Conservation (phyloP, 1,140 invertebrate species). For the Potamilus streckersoni region DNA sequence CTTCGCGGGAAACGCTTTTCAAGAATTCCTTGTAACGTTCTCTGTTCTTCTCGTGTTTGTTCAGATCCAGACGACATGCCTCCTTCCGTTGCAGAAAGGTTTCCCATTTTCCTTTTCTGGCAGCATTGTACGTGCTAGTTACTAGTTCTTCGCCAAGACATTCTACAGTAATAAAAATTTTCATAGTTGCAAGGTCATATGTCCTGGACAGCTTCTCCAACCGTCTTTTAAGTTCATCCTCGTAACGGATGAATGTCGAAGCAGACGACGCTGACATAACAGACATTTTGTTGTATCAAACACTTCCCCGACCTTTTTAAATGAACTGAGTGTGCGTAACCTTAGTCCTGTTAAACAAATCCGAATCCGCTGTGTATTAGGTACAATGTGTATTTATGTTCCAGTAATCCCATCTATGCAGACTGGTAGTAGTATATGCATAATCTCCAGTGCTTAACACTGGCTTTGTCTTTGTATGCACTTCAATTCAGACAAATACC, state of each 20-base stretch:
- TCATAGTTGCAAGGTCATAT: conserved; percentile 59
- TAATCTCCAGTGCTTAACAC: too few relatives aligned
- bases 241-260: conserved; percentile 36
- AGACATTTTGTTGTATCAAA: too few relatives aligned
- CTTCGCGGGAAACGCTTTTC: conserved; percentile 43
- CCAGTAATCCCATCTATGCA: too few relatives aligned
- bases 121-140: conserved; percentile 43
- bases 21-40: conserved; percentile 49
- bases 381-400: too few relatives aligned
- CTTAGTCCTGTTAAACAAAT: too few relatives aligned
- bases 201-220: conserved; percentile 54
- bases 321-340: too few relatives aligned
- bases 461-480: too few relatives aligned
- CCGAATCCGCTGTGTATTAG: too few relatives aligned
- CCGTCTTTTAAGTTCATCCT: conserved; percentile 47
- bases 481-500: too few relatives aligned
- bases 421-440: too few relatives aligned
- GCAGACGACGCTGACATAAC: conserved; percentile 32
- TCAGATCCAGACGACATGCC: conserved; percentile 54
- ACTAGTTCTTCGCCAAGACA: conserved; percentile 50
- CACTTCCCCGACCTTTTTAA: too few relatives aligned
- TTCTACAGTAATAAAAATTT: conserved; percentile 59
- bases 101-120: conserved; percentile 45
- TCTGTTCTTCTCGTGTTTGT: conserved; percentile 51
- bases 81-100: conserved; percentile 47